These are phyloP conservation scores for Echinometra lucunter DNA, from an alignment of 53 echinoderm and acorn worm genomes.

Conservation along the genomic window DNA sequence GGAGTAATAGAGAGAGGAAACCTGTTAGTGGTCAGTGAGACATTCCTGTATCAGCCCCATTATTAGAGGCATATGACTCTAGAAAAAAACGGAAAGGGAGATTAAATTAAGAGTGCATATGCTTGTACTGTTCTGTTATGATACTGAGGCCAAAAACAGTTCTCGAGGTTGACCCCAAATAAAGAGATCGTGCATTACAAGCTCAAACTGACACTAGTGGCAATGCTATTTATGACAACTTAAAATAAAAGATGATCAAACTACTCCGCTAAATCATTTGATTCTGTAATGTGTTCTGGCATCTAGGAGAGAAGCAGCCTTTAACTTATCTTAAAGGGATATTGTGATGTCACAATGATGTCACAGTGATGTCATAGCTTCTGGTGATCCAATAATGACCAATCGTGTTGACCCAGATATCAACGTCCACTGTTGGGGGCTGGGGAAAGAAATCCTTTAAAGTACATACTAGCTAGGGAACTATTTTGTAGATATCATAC, in stretches of 20 bases:
- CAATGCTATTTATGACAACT: no score
- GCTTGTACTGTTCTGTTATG: not conserved
- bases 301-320: not conserved
- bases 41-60: not conserved
- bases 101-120: not conserved
- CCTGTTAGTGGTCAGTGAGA: conserved; percentile 1
- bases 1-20: not conserved
- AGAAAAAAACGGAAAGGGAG: not conserved
- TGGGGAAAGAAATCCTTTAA: no score
- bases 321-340: not conserved
- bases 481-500: not conserved
- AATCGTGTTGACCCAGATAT: not conserved
- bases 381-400: not conserved
- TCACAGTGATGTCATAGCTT: not conserved
- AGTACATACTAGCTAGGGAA: no score
- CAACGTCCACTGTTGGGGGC: not conserved
- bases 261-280: no score
- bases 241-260: no score
- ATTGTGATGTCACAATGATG: not conserved
- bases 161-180: not conserved
- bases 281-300: not conserved
- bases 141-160: not conserved
- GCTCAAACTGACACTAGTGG: not conserved
- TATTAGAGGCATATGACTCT: not conserved
- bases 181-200: not conserved